Base-by-base conservation (phyloP, 2,888 invertebrate species). In the Epistrophe eligans region DNA sequence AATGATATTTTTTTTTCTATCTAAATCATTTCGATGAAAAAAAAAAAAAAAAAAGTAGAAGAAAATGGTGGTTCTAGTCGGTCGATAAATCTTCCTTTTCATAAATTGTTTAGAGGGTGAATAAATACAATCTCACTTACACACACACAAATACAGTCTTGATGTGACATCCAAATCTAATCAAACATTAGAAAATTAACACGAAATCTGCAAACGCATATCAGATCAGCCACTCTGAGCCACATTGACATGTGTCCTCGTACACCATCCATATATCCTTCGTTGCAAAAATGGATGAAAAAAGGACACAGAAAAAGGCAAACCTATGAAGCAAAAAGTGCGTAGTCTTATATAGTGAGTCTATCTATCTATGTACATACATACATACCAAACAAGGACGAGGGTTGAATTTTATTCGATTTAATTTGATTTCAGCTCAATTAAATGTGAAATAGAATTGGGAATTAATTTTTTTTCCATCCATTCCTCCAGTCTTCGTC, bases 401-500 rank as follows among this genome's bases (percentile, higher is more conserved):
- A 90, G 92, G 92, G 92, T 91, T 91, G 90, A 89, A 91, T 92
- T n/a, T n/a, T 91, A 91, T 91, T 91, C 90, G 91, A 91, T 92
- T 92, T 92, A 92, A 92, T 92, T 92, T 91, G 91, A 92, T 92
- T 92, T 92, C 92, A 92, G 91, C 92, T 92, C 92, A 92, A 92
- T 92, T 92, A 92, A 92, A 92, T 91, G 90, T 90, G 91, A 92
- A 92, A 92, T 92, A 91, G 91, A 92, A 92, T 92, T 92, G 91
- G 90, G 90, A 92, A 92, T 92, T 91, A 91, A 28, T 24, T 55
- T 91, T 90, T 90, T 89, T 89, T 1, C 13, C 17, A 11, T 28
- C 24, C 24, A 11, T 43, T 45, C n/a, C 72, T 57, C 35, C 15
- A 24, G 17, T 19, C 45, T 0, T 7, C 9, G 3, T n/a, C n/a